Conservation (phyloP, 1,140 invertebrate genomes). For the Samia ricini region DNA sequence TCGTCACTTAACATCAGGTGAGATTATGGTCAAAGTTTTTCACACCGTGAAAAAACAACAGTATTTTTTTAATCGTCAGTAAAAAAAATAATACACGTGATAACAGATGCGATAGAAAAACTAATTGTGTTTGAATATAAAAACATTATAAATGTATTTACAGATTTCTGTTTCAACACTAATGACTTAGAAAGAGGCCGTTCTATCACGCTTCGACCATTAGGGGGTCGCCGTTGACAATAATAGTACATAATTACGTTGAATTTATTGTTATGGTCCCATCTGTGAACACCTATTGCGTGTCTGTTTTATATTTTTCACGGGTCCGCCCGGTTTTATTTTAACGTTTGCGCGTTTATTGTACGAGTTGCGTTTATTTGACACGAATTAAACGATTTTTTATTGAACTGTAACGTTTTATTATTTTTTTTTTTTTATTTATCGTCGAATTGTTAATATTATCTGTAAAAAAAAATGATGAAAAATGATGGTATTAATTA, state of each 20-base stretch:
- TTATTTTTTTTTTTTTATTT: not conserved
- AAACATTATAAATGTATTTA: slow-evolving; percentile 23
- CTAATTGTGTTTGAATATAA: not conserved
- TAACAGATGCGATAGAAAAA: not conserved
- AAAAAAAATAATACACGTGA: not conserved
- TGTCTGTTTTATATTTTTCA: slow-evolving; percentile 28
- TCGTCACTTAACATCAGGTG: no score
- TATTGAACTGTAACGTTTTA: not conserved
- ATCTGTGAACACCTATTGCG: slow-evolving; percentile 42
- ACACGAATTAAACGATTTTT: not conserved
- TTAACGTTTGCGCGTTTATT: not conserved
- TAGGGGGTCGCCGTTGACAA: slow-evolving; percentile 40
- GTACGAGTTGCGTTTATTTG: not conserved
- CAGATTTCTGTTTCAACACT: slow-evolving; percentile 25
- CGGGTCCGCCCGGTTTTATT: not conserved
- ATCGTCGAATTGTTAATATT: no score
- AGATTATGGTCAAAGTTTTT: no score
- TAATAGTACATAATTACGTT: slow-evolving; percentile 25
- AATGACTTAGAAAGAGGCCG: slow-evolving; percentile 36
- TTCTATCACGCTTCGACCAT: slow-evolving; percentile 50
- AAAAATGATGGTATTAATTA: no score
- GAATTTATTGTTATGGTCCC: slow-evolving; percentile 48
- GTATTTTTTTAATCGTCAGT: no score
- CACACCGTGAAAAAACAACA: no score
- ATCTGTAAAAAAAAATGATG: no score